Base-by-base conservation (phyloP, 2,113 vertebrate species). In the Ceyx margarethae region DNA sequence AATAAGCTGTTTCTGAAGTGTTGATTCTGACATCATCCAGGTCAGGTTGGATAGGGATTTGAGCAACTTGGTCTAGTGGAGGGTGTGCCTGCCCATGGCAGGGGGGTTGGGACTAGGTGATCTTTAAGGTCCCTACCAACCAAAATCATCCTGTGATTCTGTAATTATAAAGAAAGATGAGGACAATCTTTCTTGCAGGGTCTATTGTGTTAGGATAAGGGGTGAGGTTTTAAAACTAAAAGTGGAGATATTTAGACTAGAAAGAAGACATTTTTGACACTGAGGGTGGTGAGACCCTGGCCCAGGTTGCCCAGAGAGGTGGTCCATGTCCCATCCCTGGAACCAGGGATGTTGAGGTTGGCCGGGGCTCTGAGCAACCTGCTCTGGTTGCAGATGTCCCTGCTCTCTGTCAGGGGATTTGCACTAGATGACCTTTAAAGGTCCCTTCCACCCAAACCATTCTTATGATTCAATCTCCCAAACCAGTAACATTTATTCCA, bases 401-500 rank as follows among this genome's bases (percentile, higher is more conserved):
- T 37, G 58, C 14, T 60, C 21, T 15, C 14, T 62, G 35, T 35
- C 60, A 40, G 25, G 25, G 21, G 60, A 10, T 35, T 62, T 62
- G 37, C 15, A 11, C 25, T 28, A 40, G 37, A 62, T 40, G 60
- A 37, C 37, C 37, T 37, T 37, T 37, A 37, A 37, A 37, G 37
- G 37, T 37, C 37, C 37, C 37, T 62, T 9, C 25, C 11, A 62
- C 16, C 11, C 37, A 62, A 40, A 40, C 35, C 61, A 42, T 16
- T 25, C 60, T 40, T 10, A 26, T 20, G 61, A 64, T 8, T 6
- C 35, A 1, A 31, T 2, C 56, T 16, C 75, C 48, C 53, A 5
- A 0, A 22, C 33, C 1, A 13, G 15, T 6, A 18, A 29, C 48
- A 0, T 26, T n/a, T 3, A 19, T 20, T 42, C 51, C 57, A 29